A percentile compares a stretch with the other conserved stretches of the same genome.
These are phyloP conservation scores for Myodes glareolus DNA, from an alignment of 2,113 vertebrate species.

Conservation along the genomic window DNA sequence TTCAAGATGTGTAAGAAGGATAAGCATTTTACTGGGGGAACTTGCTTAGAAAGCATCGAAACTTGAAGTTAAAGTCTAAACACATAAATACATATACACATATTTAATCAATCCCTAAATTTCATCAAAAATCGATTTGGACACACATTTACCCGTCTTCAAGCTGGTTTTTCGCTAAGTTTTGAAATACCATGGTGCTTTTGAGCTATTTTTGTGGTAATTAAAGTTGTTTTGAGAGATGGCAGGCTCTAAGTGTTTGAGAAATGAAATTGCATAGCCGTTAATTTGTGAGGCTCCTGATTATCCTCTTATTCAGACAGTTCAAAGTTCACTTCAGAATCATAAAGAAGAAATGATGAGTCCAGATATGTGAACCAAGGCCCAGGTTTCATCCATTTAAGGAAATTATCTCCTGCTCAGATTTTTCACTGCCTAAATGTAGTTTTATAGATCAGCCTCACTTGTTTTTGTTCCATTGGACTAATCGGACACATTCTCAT, in stretches of 20 bases:
- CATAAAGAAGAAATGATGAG: slow-evolving; percentile 30
- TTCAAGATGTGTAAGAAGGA: neutral
- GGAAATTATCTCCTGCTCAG: slow-evolving; percentile 24
- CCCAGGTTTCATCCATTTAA: neutral
- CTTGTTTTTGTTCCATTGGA: slow-evolving; percentile 7
- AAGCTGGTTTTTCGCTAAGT: neutral
- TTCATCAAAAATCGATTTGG: slow-evolving; percentile 34
- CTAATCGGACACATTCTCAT: neutral
- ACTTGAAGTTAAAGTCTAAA: slow-evolving; percentile 9
- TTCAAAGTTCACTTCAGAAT: slow-evolving; percentile 58
- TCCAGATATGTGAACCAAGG: slow-evolving; percentile 27
- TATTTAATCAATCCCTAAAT: neutral
- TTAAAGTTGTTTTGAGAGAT: slow-evolving; percentile 55
- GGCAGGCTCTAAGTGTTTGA: slow-evolving; percentile 24
- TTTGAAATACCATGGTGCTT: slow-evolving; percentile 11
- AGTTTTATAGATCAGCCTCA: neutral
- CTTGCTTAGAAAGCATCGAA: neutral
- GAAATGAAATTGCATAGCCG: slow-evolving; percentile 47
- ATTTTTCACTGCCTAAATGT: slow-evolving; percentile 29
- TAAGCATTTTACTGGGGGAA: neutral
- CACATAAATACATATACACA: neutral
- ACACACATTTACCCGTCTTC: slow-evolving; percentile 18
- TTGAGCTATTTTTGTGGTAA: slow-evolving; percentile 26
- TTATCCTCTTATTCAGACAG: slow-evolving; percentile 48
- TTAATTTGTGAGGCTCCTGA: slow-evolving; percentile 51